These are phyloP conservation scores for Clitarchus hookeri DNA, from an alignment of 2,888 invertebrate genomes.

Conservation along the genomic window DNA sequence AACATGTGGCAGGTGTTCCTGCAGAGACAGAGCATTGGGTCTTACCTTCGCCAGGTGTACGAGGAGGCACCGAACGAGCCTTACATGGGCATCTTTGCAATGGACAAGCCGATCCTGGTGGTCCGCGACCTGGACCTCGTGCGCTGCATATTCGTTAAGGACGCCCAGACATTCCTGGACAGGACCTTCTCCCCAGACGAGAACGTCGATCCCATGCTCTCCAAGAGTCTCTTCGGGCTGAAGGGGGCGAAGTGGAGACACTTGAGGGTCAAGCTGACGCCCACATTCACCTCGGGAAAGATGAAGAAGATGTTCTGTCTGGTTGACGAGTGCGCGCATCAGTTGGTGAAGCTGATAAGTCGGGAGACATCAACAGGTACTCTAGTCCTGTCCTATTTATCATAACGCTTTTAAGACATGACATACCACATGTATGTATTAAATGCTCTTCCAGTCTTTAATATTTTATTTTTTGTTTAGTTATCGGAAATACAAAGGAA, in stretches of 20 bases:
- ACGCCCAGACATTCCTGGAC: conserved; percentile 28
- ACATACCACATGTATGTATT: too few relatives aligned
- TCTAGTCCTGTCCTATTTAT: too few relatives aligned
- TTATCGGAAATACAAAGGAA: too few relatives aligned
- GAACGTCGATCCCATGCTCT: conserved; percentile 26
- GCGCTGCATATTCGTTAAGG: conserved; percentile 32
- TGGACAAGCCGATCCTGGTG: conserved; percentile 30
- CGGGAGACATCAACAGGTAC: not conserved
- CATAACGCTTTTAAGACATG: too few relatives aligned
- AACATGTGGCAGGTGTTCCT: conserved; percentile 31
- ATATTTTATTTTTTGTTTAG: too few relatives aligned
- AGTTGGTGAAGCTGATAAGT: conserved; percentile 10
- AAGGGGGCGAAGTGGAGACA: conserved; percentile 29
- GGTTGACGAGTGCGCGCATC: conserved; percentile 27
- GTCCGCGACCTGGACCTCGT: conserved; percentile 25
- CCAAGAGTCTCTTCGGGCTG: conserved; percentile 22
- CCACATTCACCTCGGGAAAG: conserved; percentile 32
- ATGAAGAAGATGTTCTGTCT: conserved; percentile 35
- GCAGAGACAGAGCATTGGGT: conserved; percentile 19
- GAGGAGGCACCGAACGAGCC: conserved; percentile 1
- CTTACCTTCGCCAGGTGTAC: conserved; percentile 22
- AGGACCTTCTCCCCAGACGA: not conserved
- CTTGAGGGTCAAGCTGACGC: conserved; percentile 26
- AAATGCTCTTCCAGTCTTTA: too few relatives aligned
- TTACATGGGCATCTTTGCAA: conserved; percentile 29